phyloP scores from a whole-genome alignment of 2,113 vertebrate species.

The Pyxicephalus adspersus region DNA sequence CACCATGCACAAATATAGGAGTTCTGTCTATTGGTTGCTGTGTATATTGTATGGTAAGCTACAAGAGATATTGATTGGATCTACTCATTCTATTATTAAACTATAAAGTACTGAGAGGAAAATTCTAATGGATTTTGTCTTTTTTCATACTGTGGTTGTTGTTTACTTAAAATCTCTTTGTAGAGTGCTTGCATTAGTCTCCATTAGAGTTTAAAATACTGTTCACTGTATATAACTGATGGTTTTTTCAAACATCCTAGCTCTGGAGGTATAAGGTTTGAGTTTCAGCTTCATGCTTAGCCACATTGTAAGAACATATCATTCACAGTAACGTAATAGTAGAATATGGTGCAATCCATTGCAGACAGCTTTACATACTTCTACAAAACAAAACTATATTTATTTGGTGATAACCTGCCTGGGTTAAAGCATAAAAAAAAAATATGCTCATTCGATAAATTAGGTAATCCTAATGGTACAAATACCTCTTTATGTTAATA shows the following conservation, averaged over 20 bases:
- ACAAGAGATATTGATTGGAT: not conserved
- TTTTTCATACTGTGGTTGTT: not conserved
- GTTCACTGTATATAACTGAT: not conserved
- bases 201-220: slow-evolving; percentile 1
- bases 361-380: too few species aligned
- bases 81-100: not conserved
- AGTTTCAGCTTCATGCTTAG: not conserved
- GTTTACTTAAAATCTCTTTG: not conserved
- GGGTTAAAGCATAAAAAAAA: too few species aligned
- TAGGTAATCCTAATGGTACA: too few species aligned
- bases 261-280: not conserved
- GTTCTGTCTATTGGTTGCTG: not conserved
- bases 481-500: too few species aligned
- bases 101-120: not conserved
- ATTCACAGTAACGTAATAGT: too few species aligned
- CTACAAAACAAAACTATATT: too few species aligned
- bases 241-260: not conserved
- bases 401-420: too few species aligned
- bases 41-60: not conserved
- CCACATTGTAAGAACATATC: not conserved
- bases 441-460: too few species aligned
- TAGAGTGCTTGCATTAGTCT: not conserved
- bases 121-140: slow-evolving; percentile 4
- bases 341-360: too few species aligned
- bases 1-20: too few species aligned